Conservation (phyloP, 37 sponge, comb jelly and placozoan species). For the Agelas oroides region DNA sequence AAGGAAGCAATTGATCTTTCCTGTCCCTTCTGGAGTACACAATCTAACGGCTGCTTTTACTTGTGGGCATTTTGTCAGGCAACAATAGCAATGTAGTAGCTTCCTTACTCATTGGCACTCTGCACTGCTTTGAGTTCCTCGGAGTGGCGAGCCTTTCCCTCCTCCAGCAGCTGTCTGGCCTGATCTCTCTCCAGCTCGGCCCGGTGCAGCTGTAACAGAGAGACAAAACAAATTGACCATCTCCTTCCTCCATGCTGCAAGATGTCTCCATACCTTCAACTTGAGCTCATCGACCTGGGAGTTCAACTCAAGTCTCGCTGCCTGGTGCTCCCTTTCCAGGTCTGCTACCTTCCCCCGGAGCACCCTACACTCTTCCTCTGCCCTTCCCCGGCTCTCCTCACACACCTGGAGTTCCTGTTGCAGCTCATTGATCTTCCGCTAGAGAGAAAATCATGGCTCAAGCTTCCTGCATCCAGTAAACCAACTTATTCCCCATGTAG, state of each 20-base stretch:
- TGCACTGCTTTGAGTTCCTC: slow-evolving; percentile 68
- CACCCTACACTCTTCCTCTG: slow-evolving; percentile 9
- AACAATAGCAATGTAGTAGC: too few species aligned
- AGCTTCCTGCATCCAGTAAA: too few species aligned
- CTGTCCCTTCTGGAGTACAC: too few species aligned
- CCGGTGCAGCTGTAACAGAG: slow-evolving; percentile 50
- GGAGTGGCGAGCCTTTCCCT: slow-evolving; percentile 14
- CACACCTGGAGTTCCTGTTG: slow-evolving; percentile 6
- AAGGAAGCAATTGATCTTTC: too few species aligned
- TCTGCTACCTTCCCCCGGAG: background rate
- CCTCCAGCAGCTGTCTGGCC: slow-evolving; percentile 40
- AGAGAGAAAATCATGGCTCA: background rate
- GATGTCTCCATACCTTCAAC: slow-evolving; percentile 38
- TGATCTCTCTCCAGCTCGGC: slow-evolving; percentile 64
- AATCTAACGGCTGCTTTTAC: too few species aligned
- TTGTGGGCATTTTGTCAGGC: too few species aligned
- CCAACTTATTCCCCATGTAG: too few species aligned
- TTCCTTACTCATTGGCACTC: slow-evolving; percentile 43
- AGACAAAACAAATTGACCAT: background rate
- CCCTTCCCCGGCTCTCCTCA: background rate
- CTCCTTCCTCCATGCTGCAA: too few species aligned
- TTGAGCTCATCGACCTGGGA: slow-evolving; percentile 40
- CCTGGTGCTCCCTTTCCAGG: background rate
- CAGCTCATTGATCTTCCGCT: slow-evolving; percentile 15
- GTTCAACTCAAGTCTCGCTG: background rate